Evolutionary conservation across 2,888 invertebrate genomes (phyloP).

Genomic region (Salpingus planirostris): DNA sequence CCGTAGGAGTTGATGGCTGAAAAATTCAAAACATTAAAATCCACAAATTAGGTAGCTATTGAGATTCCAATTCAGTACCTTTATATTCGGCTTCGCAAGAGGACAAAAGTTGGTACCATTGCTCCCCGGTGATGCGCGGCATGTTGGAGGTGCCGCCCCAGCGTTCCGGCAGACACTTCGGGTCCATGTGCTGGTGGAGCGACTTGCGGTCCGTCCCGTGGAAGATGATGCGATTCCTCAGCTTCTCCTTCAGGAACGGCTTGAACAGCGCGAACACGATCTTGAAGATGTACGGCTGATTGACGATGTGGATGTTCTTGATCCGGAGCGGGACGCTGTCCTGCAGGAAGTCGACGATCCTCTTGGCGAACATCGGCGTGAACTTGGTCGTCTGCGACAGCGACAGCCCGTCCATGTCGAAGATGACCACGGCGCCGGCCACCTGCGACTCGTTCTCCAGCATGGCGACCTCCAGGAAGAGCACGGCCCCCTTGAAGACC

Average conservation of each 20-base stretch:
- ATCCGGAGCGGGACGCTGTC: conserved; percentile 78
- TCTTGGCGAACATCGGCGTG: conserved; percentile 74
- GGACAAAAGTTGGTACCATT: conserved; percentile 64
- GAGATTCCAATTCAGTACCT: conserved; percentile 40
- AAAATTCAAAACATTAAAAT: conserved; percentile 25
- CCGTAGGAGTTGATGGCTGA: conserved; percentile 55
- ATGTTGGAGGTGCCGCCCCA: conserved; percentile 68
- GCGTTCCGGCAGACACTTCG: conserved; percentile 59
- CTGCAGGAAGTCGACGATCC: conserved; percentile 80
- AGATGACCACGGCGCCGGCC: conserved; percentile 69
- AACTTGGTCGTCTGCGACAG: conserved; percentile 79
- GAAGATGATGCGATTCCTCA: conserved; percentile 70
- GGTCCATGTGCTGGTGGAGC: conserved; percentile 61
- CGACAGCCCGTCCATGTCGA: conserved; percentile 78
- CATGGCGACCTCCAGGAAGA: conserved; percentile 76
- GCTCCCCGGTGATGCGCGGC: conserved; percentile 57
- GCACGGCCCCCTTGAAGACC: conserved; percentile 72
- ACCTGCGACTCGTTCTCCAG: conserved; percentile 68
- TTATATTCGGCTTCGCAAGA: conserved; percentile 66
- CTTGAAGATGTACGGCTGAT: conserved; percentile 86
- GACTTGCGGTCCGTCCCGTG: conserved; percentile 68
- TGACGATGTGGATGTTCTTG: conserved; percentile 81
- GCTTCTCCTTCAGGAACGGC: conserved; percentile 80
- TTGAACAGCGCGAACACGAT: conserved; percentile 83
- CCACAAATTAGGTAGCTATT: conserved; percentile 4